A percentile compares a stretch with the other conserved stretches of the same genome.
Evolutionary conservation across 2,797 vertebrate genomes (phyloP).

Genomic region (Etheostoma perlongum): DNA sequence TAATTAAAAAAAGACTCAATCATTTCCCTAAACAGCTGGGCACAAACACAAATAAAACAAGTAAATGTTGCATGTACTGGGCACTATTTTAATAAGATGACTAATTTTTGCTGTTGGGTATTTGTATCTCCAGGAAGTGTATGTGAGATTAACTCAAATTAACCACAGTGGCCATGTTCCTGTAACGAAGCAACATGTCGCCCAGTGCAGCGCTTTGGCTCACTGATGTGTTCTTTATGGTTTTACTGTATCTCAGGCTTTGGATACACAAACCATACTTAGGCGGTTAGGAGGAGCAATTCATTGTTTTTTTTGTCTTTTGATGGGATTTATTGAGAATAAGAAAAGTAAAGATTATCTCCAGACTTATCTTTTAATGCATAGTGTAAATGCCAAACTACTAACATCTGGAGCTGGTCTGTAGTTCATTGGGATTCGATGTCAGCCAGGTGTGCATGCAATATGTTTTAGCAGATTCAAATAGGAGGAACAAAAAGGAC

Average conservation of each 20-base stretch:
- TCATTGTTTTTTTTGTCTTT: not conserved
- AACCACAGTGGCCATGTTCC: not conserved
- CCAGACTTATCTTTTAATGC: not conserved
- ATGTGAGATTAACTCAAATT: not conserved
- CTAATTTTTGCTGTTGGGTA: not conserved
- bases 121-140: not conserved
- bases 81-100: not conserved
- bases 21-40: too few relatives aligned
- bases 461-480: not conserved
- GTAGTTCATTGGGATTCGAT: not conserved
- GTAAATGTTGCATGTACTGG: not conserved
- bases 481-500: too few relatives aligned
- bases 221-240: not conserved
- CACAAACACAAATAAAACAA: not conserved
- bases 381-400: not conserved
- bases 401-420: not conserved
- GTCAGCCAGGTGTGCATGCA: too few relatives aligned
- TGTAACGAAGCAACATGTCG: not conserved
- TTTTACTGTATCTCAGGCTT: not conserved
- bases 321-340: slow-evolving; percentile 9
- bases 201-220: not conserved
- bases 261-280: not conserved
- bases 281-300: not conserved
- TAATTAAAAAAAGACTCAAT: not conserved
- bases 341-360: not conserved